Percentiles rank a stretch among this genome's conserved stretches.
Conservation (phyloP, 2,888 invertebrate genomes). For the Lycaena phlaeas region DNA sequence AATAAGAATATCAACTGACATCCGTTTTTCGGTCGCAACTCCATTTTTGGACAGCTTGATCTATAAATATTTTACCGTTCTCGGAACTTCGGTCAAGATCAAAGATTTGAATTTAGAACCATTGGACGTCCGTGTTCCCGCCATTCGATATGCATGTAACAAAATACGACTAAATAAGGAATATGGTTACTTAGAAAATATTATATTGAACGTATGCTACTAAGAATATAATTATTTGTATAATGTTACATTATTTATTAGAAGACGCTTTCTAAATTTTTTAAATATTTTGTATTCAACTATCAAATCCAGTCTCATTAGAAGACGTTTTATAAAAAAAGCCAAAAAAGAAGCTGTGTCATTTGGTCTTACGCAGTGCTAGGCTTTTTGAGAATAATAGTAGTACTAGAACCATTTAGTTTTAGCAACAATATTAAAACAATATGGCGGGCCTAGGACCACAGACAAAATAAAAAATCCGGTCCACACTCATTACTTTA, state of each 20-base stretch:
- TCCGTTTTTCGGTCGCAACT: slow-evolving; percentile 7
- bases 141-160: background rate
- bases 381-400: no score
- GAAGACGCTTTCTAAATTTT: slow-evolving; percentile 2
- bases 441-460: no score
- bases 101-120: slow-evolving; percentile 19
- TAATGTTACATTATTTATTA: background rate
- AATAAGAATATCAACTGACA: no score
- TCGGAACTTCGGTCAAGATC: slow-evolving; percentile 12
- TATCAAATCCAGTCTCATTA: no score
- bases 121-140: slow-evolving; percentile 15
- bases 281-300: background rate
- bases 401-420: no score
- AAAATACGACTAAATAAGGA: background rate
- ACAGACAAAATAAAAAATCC: background rate
- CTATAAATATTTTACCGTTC: slow-evolving; percentile 18
- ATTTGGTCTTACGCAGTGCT: no score
- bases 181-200: no score
- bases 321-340: no score
- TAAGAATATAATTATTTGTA: background rate
- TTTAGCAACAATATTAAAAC: no score
- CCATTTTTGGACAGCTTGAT: slow-evolving; percentile 10
- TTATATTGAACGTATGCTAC: no score
- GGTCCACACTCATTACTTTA: slow-evolving; percentile 3
- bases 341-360: no score